Percentiles rank a stretch among this genome's conserved stretches.
These are phyloP conservation scores for Tychaedon coryphoeus DNA, from an alignment of 2,113 vertebrate genomes.

Conservation along the genomic window DNA sequence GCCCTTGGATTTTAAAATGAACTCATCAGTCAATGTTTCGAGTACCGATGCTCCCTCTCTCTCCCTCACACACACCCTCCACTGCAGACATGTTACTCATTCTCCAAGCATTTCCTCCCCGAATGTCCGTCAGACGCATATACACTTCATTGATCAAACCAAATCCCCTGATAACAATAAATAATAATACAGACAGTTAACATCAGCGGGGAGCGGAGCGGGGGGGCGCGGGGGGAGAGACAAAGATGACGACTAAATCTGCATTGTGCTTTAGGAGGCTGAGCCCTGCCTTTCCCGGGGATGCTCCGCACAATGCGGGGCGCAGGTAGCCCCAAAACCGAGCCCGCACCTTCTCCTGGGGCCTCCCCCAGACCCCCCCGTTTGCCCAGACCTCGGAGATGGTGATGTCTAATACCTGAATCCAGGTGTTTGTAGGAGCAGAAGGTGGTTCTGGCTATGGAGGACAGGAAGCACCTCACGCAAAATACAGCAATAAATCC, in stretches of 20 bases:
- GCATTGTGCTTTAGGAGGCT: neutral
- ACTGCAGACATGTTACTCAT: conserved; percentile 62
- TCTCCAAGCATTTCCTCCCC: conserved; percentile 55
- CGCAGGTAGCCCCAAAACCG: neutral
- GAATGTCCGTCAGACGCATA: conserved; percentile 34
- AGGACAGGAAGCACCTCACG: neutral
- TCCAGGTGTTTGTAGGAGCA: neutral
- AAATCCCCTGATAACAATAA: conserved; percentile 53
- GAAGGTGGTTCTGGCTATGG: neutral
- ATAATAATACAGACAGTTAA: conserved; percentile 53
- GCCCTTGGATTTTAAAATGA: conserved; percentile 67
- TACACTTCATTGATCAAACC: conserved; percentile 60
- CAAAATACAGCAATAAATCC: neutral
- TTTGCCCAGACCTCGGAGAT: accelerated
- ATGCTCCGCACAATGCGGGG: neutral
- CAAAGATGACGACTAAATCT: conserved; percentile 51
- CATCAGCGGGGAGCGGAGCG: neutral
- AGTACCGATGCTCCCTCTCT: conserved; percentile 21
- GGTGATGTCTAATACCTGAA: neutral
- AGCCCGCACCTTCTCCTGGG: neutral
- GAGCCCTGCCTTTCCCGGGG: neutral
- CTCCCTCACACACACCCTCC: conserved; percentile 38
- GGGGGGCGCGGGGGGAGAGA: neutral
- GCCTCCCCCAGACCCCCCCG: neutral
- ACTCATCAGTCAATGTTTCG: conserved; percentile 47